Base-by-base conservation (phyloP, 2,888 invertebrate species). In the Suillia variegata region DNA sequence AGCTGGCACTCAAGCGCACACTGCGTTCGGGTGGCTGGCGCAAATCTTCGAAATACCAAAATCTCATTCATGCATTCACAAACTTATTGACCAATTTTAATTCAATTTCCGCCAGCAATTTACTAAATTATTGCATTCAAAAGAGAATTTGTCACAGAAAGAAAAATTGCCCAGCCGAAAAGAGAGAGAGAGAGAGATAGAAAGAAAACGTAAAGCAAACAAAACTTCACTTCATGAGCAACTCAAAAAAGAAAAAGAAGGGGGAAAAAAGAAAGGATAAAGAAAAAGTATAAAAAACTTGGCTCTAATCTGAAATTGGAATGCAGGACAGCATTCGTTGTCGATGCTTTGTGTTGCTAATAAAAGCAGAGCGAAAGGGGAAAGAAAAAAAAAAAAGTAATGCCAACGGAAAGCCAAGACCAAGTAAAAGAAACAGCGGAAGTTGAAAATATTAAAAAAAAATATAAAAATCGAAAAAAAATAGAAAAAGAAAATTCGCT, bases 11-110 rank as follows among this genome's bases (percentile, higher is more conserved):
- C n/a, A n/a, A n/a, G n/a, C n/a, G n/a, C n/a, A n/a, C n/a, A n/a
- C n/a, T n/a, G n/a, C n/a, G n/a, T n/a, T n/a, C n/a, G n/a, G n/a
- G 31, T 31, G 6, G 31, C 31, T 31, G 6, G 6, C 31, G 6
- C 31, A 31, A 31, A 31, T 31, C 31, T 31, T 31, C 6, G 31
- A 31, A 31, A 31, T 12, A 13, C 51, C n/a, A n/a, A n/a, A 52
- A 52, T 34, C 52, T 33, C 52, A 33, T 33, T 33, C 33, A 51
- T 33, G 33, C 51, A 51, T 51, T 51, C 52, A 52, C 13, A 34
- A 52, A 52, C 52, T 52, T 52, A 52, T 52, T 52, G 52, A 52
- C 15, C 52, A 52, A 52, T 52, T 52, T 52, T 52, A 52, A 52
- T 52, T 52, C 52, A 52, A 52, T 52, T 52, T 52, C 52, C 52